Evolutionary conservation across 2,888 invertebrate genomes (phyloP).

Genomic region (Cephus nigrinus): DNA sequence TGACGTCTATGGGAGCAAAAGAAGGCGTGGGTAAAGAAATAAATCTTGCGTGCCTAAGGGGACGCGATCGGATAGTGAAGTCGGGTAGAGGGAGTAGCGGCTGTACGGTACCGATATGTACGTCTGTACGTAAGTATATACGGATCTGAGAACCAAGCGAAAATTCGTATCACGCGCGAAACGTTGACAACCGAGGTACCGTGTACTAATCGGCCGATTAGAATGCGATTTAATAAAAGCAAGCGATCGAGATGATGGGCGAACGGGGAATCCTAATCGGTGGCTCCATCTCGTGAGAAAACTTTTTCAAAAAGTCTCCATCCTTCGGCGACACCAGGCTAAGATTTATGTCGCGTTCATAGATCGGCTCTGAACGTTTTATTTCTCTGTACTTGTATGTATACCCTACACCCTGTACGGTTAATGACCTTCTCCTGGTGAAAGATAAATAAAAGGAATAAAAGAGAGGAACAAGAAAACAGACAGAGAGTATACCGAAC

Average conservation of each 20-base stretch:
- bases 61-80: slow-evolving; percentile 2
- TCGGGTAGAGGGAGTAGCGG: neutral
- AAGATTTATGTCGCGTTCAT: neutral
- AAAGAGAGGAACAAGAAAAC: neutral
- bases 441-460: neutral
- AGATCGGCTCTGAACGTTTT: neutral
- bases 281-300: slow-evolving; percentile 4
- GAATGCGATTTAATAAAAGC: slow-evolving; percentile 8
- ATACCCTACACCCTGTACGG: neutral
- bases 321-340: neutral
- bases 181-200: slow-evolving; percentile 14
- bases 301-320: neutral
- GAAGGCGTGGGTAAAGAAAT: slow-evolving; percentile 1
- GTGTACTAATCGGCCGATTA: slow-evolving; percentile 20
- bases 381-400: neutral
- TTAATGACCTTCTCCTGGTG: neutral
- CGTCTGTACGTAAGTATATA: slow-evolving; percentile 8
- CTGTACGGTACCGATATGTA: neutral
- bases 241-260: slow-evolving; percentile 7
- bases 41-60: neutral
- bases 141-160: slow-evolving; percentile 17
- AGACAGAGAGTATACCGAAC: neutral
- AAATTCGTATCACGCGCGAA: slow-evolving; percentile 20
- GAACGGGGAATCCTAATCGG: neutral
- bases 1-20: neutral